Evolutionary conservation across 2,113 vertebrate genomes (phyloP).

Genomic region (Lipophrys pholis): DNA sequence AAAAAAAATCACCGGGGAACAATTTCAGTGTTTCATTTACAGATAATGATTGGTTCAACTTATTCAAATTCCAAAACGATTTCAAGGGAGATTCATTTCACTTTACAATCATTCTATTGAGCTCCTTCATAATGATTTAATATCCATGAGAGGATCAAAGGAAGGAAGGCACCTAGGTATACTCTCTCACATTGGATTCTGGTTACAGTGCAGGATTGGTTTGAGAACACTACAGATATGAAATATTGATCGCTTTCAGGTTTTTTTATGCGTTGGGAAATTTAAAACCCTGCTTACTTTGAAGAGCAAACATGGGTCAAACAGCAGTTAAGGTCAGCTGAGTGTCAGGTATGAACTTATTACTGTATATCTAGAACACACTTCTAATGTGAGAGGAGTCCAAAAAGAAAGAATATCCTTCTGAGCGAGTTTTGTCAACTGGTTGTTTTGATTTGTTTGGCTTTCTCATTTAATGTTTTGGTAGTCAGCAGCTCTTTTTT

Average conservation of each 20-base stretch:
- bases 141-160: constrained; percentile 23
- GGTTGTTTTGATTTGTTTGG: too few species aligned
- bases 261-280: neutral
- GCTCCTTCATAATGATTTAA: constrained; percentile 30
- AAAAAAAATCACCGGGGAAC: constrained; percentile 14
- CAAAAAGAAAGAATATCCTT: too few species aligned
- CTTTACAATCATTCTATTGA: constrained; percentile 30
- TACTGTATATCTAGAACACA: too few species aligned
- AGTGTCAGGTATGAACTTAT: neutral
- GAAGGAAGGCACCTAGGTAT: neutral
- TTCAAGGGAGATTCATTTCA: constrained; percentile 45
- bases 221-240: constrained; percentile 10
- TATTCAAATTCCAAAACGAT: constrained; percentile 38
- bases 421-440: too few species aligned
- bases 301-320: neutral
- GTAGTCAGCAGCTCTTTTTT: too few species aligned
- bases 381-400: too few species aligned
- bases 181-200: constrained; percentile 7
- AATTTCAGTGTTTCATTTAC: constrained; percentile 46
- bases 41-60: constrained; percentile 46
- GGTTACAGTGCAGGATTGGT: constrained; percentile 15
- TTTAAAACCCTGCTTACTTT: constrained; percentile 5
- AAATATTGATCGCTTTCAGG: constrained; percentile 18
- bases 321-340: constrained; percentile 27
- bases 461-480: too few species aligned